A percentile compares a stretch with the other conserved stretches of the same genome.
Evolutionary conservation across 2,888 invertebrate genomes (phyloP).

Genomic region (Vesta saturnalis): DNA sequence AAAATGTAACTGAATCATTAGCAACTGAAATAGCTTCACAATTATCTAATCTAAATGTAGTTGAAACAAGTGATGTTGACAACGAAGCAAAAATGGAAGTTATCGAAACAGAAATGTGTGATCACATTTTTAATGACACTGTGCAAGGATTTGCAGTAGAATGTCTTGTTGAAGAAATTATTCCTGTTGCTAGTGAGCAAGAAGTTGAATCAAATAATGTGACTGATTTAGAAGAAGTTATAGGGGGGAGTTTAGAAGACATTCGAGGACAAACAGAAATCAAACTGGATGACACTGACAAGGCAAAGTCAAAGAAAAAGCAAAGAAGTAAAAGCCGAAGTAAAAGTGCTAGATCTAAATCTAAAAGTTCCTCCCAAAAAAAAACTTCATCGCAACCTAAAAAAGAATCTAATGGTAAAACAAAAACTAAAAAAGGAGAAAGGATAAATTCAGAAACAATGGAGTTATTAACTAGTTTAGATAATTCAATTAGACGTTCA

Average conservation of each 20-base stretch:
- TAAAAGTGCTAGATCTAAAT: conserved; percentile 19
- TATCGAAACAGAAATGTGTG: not conserved
- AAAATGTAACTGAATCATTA: conserved; percentile 17
- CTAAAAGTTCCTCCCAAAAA: conserved; percentile 36
- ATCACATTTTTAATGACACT: conserved; percentile 4
- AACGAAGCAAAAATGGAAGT: not conserved
- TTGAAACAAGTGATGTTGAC: not conserved
- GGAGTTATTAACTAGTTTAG: conserved; percentile 13
- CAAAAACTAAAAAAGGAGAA: too few species aligned
- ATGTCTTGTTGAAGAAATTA: conserved; percentile 48
- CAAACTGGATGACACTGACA: too few species aligned
- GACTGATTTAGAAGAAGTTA: conserved; percentile 63
- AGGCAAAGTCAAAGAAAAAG: conserved; percentile 10
- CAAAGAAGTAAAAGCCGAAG: conserved; percentile 9
- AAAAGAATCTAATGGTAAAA: conserved; percentile 48
- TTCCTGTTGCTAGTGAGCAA: conserved; percentile 39
- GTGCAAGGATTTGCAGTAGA: conserved; percentile 46
- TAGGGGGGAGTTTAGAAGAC: not conserved
- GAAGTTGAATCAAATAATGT: conserved; percentile 43
- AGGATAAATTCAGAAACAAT: too few species aligned
- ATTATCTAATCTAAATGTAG: conserved; percentile 16
- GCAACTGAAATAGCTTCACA: conserved; percentile 27
- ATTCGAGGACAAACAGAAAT: conserved; percentile 8
- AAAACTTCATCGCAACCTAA: conserved; percentile 13
- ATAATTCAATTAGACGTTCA: conserved; percentile 70